Evolutionary conservation across 2,888 invertebrate genomes (phyloP), one percentile per base, ranked within the genome.

Genomic region (Acronicta alni): DNA sequence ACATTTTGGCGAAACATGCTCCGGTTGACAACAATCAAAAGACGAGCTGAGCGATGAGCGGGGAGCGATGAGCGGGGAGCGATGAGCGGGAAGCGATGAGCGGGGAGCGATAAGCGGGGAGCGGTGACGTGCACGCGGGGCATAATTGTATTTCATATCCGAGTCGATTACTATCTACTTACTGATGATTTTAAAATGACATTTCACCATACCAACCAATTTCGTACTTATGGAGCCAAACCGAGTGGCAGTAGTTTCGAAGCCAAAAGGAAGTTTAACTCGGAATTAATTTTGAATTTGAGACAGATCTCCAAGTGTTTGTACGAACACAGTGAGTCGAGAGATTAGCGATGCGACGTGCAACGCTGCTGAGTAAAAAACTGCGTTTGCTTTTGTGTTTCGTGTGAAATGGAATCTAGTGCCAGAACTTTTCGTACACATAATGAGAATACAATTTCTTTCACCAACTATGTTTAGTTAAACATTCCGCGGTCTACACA

Each of bases 251-350:
- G 39, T 18, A 47, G 35, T 39, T 16, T n/a, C n/a, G 9, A 1
- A 20, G 32, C 47, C 32, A 55, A 37, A 37, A 3, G 26, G n/a
- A 41, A 35, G 10, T 53, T 53, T 30, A 48, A 48, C 48, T 35
- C 26, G 14, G 39, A 52, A 56, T 41, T 39, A 32, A 17, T 46
- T 62, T 49, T n/a, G 9, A 42, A 39, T 56, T 47, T 32, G 17
- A 46, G 30, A 42, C 16, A 47, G 54, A 69, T 70, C 9, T 30
- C 30, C 30, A 30, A 30, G 30, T 12, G 6, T 30, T 0, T 30
- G 9, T 15, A 64, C 52, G 43, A 35, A 15, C 18, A 0, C n/a
- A 32, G 41, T 43, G 18, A n/a, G 42, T 39, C n/a, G 23, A 18
- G 14, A 35, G 18, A 43, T 59, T 67, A 57, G 17, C 10, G 14